Base-by-base conservation (phyloP, 2,888 invertebrate genomes). In the Xestia rhomboidea region DNA sequence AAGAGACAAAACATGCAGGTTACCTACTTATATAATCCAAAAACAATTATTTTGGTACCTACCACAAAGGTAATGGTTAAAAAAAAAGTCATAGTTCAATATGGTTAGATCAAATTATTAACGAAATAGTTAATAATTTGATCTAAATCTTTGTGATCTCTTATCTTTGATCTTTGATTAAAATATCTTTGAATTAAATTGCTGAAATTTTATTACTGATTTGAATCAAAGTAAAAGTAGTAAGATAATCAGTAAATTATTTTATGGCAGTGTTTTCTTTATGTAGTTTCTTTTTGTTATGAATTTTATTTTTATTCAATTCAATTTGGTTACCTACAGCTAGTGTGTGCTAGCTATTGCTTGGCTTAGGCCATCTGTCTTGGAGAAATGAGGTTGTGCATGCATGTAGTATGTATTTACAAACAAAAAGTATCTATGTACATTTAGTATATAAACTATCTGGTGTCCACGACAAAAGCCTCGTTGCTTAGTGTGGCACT, bases 221-320 rank as follows among this genome's bases (percentile, higher is more conserved):
- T 62, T 75, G 7, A 41, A 30, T 57, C 10, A 18, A 34, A 24
- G 57, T 34, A 38, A n/a, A n/a, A 24, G 51, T 54, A n/a, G 11
- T 49, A 30, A 41, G 27, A 49, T 11, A 62, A 70, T 67, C n/a
- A 64, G 62, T 27, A 64, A 79, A 73, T 73, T 81, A 81, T 70
- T 77, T 81, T 87, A 85, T 90, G 93, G 92, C 93, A 93, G 92
- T 93, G 90, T 89, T 85, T 81, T 71, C 54, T 49, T 27, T 76
- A 79, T 75, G 71, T 81, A 76, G 70, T 81, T 85, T 81, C 83
- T 81, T 87, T 86, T 70, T 77, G 73, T 49, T 41, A 46, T 51
- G n/a, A 44, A 34, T 64, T 63, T 62, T 44, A 18, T 70, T 67
- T 54, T 63, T 57, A n/a, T 60, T 60, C 30, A 51, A 57, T 63